Evolutionary conservation across 2,797 vertebrate species (phyloP).

Genomic region (Cottoperca gobio): DNA sequence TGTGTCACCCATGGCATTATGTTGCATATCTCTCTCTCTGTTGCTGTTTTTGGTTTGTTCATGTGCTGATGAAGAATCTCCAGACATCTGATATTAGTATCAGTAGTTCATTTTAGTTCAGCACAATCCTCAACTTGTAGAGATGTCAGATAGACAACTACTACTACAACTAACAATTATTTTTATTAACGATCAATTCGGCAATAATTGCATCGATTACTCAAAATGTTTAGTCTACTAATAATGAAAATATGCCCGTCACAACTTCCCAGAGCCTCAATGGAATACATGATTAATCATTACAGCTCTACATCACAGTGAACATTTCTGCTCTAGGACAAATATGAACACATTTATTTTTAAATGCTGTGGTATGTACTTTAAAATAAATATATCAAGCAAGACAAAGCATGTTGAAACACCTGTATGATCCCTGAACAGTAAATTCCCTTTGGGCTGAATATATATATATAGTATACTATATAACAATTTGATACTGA

Average conservation of each 20-base stretch:
- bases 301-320: too few species aligned
- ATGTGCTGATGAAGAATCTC: neutral
- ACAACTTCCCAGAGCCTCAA: too few species aligned
- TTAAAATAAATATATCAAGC: too few species aligned
- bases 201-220: neutral
- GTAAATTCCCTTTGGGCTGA: neutral
- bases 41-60: neutral
- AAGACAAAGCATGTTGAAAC: too few species aligned
- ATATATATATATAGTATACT: too few species aligned
- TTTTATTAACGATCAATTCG: neutral
- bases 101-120: neutral
- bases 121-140: neutral
- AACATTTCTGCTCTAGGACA: too few species aligned
- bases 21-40: neutral
- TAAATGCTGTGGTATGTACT: too few species aligned
- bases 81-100: neutral
- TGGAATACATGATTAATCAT: too few species aligned
- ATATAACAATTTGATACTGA: neutral
- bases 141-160: neutral
- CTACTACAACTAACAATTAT: neutral
- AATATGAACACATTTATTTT: too few species aligned
- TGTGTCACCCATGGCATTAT: neutral
- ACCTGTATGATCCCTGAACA: neutral
- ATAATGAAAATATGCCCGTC: too few species aligned
- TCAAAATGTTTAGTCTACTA: neutral